Percentiles rank a stretch among this genome's conserved stretches.
These are phyloP conservation scores for Drosophila watanabei DNA, from an alignment of 1,140 invertebrate species.

Conservation along the genomic window DNA sequence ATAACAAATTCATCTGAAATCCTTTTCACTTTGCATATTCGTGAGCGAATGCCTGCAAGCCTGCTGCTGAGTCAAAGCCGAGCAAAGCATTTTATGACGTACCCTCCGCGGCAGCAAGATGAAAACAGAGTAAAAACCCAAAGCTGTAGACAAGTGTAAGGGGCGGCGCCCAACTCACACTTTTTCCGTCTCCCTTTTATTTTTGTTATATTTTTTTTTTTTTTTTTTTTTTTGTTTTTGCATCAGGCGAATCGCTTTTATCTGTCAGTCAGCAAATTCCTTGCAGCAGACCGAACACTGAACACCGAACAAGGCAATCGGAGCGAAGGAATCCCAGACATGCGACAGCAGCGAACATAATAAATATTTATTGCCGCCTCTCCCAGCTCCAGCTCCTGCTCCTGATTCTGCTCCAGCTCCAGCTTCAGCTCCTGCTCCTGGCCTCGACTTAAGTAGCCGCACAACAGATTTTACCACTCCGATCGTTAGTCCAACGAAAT, in stretches of 20 bases:
- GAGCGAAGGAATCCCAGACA: slow-evolving; percentile 18
- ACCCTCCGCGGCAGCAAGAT: slow-evolving; percentile 8
- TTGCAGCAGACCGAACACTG: slow-evolving; percentile 23
- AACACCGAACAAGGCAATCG: slow-evolving; percentile 18
- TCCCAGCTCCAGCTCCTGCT: background rate
- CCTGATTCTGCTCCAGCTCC: background rate
- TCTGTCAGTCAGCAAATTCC: slow-evolving; percentile 24
- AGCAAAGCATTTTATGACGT: slow-evolving; percentile 33
- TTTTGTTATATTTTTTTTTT: too few species aligned
- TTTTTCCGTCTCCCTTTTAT: background rate
- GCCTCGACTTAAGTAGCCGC: slow-evolving; percentile 19
- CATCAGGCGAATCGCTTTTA: slow-evolving; percentile 19
- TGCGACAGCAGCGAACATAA: slow-evolving; percentile 20
- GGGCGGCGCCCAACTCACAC: slow-evolving; percentile 12
- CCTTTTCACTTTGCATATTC: slow-evolving; percentile 70
- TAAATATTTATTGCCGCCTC: slow-evolving; percentile 18
- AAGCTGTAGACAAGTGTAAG: slow-evolving; percentile 35
- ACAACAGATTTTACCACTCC: slow-evolving; percentile 31
- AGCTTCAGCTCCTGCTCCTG: background rate
- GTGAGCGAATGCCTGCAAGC: slow-evolving; percentile 19
- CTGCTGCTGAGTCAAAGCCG: slow-evolving; percentile 10
- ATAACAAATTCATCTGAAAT: slow-evolving; percentile 77
- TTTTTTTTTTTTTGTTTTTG: slow-evolving; percentile 6
- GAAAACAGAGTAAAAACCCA: background rate
- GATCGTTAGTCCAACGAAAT: slow-evolving; percentile 19